Evolutionary conservation across 2,113 vertebrate species (phyloP).

Genomic region (Herpailurus yagouaroundi): DNA sequence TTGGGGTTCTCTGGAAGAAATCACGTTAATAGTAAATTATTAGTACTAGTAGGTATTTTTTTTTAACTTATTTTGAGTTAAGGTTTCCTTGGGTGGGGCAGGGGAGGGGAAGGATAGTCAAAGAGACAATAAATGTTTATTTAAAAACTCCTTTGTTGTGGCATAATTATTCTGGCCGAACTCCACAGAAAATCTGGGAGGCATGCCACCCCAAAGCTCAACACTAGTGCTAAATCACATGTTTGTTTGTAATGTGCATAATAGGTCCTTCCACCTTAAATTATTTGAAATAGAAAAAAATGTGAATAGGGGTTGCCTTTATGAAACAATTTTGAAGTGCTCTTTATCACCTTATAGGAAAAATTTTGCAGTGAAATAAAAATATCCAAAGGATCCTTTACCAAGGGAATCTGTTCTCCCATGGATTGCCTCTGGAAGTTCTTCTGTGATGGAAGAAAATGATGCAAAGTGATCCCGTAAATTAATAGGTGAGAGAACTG

Average conservation of each 20-base stretch:
- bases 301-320: neutral
- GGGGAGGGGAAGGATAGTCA: too few relatives aligned
- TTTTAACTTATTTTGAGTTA: neutral
- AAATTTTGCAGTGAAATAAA: neutral
- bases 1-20: neutral
- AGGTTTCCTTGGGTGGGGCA: neutral
- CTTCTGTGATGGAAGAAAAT: neutral
- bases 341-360: neutral
- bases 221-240: neutral
- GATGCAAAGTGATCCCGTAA: neutral
- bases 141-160: neutral
- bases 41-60: neutral
- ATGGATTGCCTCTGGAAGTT: neutral
- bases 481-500: neutral
- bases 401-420: neutral
- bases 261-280: neutral
- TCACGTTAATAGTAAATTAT: neutral
- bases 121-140: neutral
- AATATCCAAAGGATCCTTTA: neutral
- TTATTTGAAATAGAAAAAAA: neutral
- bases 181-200: neutral
- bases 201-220: neutral
- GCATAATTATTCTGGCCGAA: neutral
- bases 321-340: slow-evolving; percentile 13
- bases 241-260: neutral